Evolutionary conservation across 2,888 invertebrate species (phyloP).

Genomic region (Cremastinae sp.): DNA sequence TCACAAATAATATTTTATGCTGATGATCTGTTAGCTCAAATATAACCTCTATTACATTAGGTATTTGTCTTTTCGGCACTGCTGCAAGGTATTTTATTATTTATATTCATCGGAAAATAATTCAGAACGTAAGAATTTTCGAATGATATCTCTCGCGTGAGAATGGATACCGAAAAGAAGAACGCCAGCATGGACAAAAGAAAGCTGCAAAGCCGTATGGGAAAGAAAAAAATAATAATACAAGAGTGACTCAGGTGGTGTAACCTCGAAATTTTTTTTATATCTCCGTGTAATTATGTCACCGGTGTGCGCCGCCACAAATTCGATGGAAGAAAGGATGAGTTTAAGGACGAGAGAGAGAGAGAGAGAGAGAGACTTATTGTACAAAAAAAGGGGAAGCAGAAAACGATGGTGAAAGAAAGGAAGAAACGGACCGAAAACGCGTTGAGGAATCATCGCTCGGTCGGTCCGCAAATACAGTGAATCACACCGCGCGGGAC

Average conservation of each 20-base stretch:
- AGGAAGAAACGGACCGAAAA: slow-evolving; percentile 55
- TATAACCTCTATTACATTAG: too few relatives aligned
- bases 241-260: slow-evolving; percentile 72
- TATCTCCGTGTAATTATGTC: slow-evolving; percentile 75
- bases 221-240: slow-evolving; percentile 14
- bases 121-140: too few relatives aligned
- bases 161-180: not conserved
- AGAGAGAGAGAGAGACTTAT: too few relatives aligned
- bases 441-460: slow-evolving; percentile 48
- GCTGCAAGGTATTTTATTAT: too few relatives aligned
- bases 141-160: too few relatives aligned
- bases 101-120: too few relatives aligned
- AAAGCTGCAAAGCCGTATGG: slow-evolving; percentile 65
- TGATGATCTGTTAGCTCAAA: too few relatives aligned
- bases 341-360: not conserved
- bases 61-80: too few relatives aligned
- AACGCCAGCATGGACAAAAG: slow-evolving; percentile 69
- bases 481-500: slow-evolving; percentile 71
- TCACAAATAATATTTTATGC: too few relatives aligned
- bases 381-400: not conserved
- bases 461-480: slow-evolving; percentile 69
- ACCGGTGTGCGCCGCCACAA: slow-evolving; percentile 62
- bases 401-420: slow-evolving; percentile 51
- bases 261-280: slow-evolving; percentile 67
- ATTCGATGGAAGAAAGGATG: slow-evolving; percentile 5